A percentile compares a stretch with the other conserved stretches of the same genome.
Evolutionary conservation across 2,113 vertebrate genomes (phyloP).

Genomic region (Hyperoodon ampullatus): DNA sequence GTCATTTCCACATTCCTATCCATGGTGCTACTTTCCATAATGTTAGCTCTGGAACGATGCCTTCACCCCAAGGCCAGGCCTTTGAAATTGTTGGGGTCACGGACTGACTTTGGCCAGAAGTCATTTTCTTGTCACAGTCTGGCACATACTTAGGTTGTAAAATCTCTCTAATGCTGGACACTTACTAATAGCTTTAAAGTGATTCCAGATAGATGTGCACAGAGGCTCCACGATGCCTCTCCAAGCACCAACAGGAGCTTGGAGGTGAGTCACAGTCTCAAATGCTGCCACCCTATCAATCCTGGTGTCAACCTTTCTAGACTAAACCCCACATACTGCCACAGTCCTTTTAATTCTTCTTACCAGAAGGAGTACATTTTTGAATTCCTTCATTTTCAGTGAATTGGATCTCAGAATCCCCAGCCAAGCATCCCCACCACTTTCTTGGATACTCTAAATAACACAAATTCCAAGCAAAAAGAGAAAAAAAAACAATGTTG

Average conservation of each 20-base stretch:
- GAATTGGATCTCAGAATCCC: background rate
- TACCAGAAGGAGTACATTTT: background rate
- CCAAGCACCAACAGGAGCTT: background rate
- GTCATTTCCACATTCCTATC: conserved; percentile 19
- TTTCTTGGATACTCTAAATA: background rate
- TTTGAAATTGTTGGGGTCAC: conserved; percentile 22
- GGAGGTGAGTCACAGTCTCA: background rate
- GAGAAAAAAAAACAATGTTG: background rate
- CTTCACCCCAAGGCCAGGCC: background rate
- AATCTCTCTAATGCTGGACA: background rate
- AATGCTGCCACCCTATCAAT: background rate
- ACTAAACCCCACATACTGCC: background rate
- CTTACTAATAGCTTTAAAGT: background rate
- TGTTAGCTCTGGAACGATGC: background rate
- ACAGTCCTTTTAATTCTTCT: background rate
- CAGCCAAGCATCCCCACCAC: background rate
- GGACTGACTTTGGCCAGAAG: background rate
- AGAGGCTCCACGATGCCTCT: background rate
- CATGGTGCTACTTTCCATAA: background rate
- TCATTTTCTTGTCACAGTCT: conserved; percentile 1
- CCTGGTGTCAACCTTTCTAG: background rate
- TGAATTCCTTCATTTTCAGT: background rate
- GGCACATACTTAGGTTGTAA: background rate
- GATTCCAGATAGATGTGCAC: background rate
- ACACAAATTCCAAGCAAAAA: background rate